Evolutionary conservation across 2,113 vertebrate species (phyloP).

Genomic region (Sphaerodactylus townsendi): DNA sequence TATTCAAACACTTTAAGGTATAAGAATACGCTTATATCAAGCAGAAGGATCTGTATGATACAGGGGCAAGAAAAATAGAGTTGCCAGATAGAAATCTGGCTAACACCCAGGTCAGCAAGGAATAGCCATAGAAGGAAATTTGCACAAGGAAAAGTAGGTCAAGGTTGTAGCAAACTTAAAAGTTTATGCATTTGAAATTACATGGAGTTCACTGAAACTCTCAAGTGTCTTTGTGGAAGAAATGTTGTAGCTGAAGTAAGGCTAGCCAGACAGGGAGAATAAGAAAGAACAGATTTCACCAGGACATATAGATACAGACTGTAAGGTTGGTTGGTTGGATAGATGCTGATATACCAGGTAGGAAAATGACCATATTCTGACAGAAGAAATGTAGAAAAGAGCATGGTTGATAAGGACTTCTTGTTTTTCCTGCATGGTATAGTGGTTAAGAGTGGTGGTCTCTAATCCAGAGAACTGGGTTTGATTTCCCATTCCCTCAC

Average conservation of each 20-base stretch:
- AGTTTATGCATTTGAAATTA: neutral
- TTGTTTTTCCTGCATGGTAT: neutral
- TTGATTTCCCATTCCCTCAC: too few relatives aligned
- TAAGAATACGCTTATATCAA: neutral
- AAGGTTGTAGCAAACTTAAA: neutral
- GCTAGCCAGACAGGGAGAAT: too few relatives aligned
- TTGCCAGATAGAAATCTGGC: neutral
- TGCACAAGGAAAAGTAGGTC: neutral
- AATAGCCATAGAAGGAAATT: constrained; percentile 27
- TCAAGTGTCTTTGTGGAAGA: neutral
- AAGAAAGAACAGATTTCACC: neutral
- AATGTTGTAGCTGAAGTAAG: neutral
- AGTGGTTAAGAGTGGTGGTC: too few relatives aligned
- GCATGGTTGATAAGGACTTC: neutral
- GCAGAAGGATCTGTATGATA: neutral
- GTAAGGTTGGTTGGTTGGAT: neutral
- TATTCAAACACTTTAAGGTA: neutral
- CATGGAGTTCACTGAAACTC: neutral
- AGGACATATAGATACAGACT: neutral
- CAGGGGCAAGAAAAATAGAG: neutral
- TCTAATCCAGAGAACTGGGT: too few relatives aligned
- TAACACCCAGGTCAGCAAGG: constrained; percentile 8
- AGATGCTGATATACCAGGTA: neutral
- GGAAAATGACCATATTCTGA: neutral
- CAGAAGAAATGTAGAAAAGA: neutral